Conservation (phyloP, 2,888 invertebrate genomes). For the Lomographa bimaculata region DNA sequence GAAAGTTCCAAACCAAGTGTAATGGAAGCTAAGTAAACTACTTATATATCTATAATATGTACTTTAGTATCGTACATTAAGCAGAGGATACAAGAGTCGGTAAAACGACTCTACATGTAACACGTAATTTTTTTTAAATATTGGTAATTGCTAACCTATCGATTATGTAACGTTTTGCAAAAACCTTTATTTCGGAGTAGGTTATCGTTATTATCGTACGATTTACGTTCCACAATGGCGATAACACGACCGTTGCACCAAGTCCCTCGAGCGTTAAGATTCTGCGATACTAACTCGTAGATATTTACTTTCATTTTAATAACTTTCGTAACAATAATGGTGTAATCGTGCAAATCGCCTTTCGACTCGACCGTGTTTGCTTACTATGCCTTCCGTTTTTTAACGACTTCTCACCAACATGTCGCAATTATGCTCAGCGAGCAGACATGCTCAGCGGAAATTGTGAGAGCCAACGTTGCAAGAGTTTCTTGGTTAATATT, state of each 20-base stretch:
- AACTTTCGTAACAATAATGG: conserved; percentile 48
- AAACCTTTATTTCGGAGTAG: too few relatives aligned
- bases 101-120: too few relatives aligned
- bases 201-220: too few relatives aligned
- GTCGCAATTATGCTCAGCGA: conserved; percentile 6
- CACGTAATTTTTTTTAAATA: too few relatives aligned
- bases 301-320: conserved; percentile 50
- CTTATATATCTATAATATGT: too few relatives aligned
- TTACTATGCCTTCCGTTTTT: conserved; percentile 35
- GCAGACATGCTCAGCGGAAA: conserved; percentile 35
- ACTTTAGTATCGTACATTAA: too few relatives aligned
- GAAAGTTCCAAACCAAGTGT: too few relatives aligned
- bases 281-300: conserved; percentile 40
- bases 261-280: conserved; percentile 48
- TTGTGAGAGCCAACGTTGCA: conserved; percentile 37
- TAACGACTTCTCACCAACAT: conserved; percentile 34
- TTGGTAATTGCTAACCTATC: too few relatives aligned
- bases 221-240: conserved; percentile 29
- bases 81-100: too few relatives aligned
- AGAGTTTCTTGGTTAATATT: conserved; percentile 37
- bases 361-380: conserved; percentile 28
- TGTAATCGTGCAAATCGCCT: conserved; percentile 40
- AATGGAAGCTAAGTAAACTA: too few relatives aligned
- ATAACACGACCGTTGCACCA: conserved; percentile 30
- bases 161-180: conserved; percentile 4